A percentile compares a stretch with the other conserved stretches of the same genome.
These are phyloP conservation scores for Spicauda simplicius DNA, from an alignment of 2,888 invertebrate species.

Conservation along the genomic window DNA sequence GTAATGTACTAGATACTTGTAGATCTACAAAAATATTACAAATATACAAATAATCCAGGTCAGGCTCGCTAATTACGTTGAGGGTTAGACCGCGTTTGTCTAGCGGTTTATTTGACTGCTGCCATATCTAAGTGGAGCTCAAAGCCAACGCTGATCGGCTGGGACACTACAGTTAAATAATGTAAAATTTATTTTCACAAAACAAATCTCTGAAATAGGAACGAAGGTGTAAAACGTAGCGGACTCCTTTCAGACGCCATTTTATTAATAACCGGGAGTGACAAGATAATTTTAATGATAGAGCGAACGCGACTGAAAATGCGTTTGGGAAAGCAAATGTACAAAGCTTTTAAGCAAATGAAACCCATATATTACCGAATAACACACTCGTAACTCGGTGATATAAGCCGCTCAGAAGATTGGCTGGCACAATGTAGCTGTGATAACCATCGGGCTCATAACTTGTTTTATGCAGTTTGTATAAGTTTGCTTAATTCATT, in stretches of 20 bases:
- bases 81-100: conserved; percentile 12
- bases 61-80: conserved; percentile 15
- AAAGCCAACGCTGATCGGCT: conserved; percentile 2
- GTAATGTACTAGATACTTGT: too few species aligned
- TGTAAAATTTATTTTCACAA: conserved; percentile 2
- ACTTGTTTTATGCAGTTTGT: conserved; percentile 64
- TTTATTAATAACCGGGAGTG: conserved; percentile 61
- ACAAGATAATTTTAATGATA: conserved; percentile 72
- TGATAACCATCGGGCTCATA: conserved; percentile 57
- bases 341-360: conserved; percentile 82
- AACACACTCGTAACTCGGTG: conserved; percentile 73
- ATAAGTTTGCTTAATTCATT: conserved; percentile 36
- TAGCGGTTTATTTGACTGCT: conserved; percentile 19
- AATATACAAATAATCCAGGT: too few species aligned
- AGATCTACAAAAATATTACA: too few species aligned
- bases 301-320: conserved; percentile 63
- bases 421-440: conserved; percentile 68
- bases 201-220: neutral
- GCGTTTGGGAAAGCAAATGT: conserved; percentile 69
- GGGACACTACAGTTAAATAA: conserved; percentile 8
- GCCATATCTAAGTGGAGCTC: conserved; percentile 15
- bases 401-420: conserved; percentile 75
- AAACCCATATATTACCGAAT: conserved; percentile 77
- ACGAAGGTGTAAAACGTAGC: neutral
- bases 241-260: conserved; percentile 40